These are phyloP conservation scores for Triplophysa yarkandensis DNA, from an alignment of 2,797 vertebrate species.

Conservation along the genomic window DNA sequence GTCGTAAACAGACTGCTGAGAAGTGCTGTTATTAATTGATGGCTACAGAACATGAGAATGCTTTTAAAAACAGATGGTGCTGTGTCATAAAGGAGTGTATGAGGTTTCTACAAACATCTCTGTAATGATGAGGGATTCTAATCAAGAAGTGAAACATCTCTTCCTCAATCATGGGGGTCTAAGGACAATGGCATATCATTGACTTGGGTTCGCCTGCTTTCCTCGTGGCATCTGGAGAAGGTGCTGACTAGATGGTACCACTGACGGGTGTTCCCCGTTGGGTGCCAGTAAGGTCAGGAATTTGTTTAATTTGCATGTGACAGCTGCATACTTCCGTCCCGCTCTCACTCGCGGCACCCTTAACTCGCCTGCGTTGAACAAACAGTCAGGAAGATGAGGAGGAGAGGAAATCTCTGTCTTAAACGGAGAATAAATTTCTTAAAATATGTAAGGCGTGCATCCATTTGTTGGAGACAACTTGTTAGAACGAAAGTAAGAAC, in stretches of 20 bases:
- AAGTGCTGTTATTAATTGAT: slow-evolving; percentile 40
- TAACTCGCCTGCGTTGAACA: slow-evolving; percentile 20
- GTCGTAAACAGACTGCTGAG: slow-evolving; percentile 31
- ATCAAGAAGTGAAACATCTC: slow-evolving; percentile 39
- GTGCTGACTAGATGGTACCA: slow-evolving; percentile 51
- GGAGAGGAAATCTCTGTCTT: neutral
- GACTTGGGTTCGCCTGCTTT: slow-evolving; percentile 37
- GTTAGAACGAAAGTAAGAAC: too few species aligned
- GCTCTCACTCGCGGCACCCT: slow-evolving; percentile 18
- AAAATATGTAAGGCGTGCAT: too few species aligned
- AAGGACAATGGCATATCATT: slow-evolving; percentile 54
- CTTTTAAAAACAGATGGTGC: slow-evolving; percentile 32
- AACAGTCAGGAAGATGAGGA: slow-evolving; percentile 17
- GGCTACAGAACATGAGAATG: slow-evolving; percentile 19
- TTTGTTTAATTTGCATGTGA: slow-evolving; percentile 53
- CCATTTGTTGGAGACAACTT: too few species aligned
- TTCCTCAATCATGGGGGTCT: slow-evolving; percentile 45
- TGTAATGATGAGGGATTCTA: slow-evolving; percentile 32
- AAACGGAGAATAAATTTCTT: neutral
- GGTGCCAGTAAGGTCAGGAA: slow-evolving; percentile 43
- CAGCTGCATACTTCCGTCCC: slow-evolving; percentile 40
- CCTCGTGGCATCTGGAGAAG: slow-evolving; percentile 52
- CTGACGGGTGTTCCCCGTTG: slow-evolving; percentile 41
- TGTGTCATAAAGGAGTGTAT: slow-evolving; percentile 32
- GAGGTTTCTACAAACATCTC: slow-evolving; percentile 16